A percentile compares a stretch with the other conserved stretches of the same genome.
phyloP scores from a whole-genome alignment of 2,797 vertebrate species.

The Peromyscus eremicus region DNA sequence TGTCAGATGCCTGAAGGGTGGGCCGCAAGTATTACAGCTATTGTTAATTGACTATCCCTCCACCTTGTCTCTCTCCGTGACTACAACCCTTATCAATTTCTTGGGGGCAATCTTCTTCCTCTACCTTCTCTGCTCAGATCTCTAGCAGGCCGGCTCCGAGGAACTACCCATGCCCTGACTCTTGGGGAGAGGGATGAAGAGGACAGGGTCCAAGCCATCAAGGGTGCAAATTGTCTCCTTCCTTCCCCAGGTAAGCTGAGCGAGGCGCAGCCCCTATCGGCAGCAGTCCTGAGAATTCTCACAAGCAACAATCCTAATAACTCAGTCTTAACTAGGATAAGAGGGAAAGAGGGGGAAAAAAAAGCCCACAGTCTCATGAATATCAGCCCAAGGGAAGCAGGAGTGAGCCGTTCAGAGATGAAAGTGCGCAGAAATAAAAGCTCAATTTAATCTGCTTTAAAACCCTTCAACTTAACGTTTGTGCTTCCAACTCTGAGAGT shows the following conservation, averaged over 20 bases:
- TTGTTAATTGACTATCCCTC: not conserved
- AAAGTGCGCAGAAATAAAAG: conserved; percentile 99
- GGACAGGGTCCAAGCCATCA: not conserved
- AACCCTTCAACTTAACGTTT: conserved; percentile 97
- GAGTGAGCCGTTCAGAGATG: conserved; percentile 98
- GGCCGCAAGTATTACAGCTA: too few relatives aligned
- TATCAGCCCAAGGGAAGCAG: conserved; percentile 95
- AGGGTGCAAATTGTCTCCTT: not conserved
- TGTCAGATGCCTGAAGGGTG: not conserved
- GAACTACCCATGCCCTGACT: not conserved
- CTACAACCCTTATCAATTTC: conserved; percentile 36
- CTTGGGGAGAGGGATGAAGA: not conserved
- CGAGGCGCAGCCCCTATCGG: conserved; percentile 63
- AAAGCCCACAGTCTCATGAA: conserved; percentile 92
- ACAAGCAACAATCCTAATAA: conserved; percentile 91
- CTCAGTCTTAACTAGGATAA: conserved; percentile 89
- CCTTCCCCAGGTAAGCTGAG: conserved; percentile 49
- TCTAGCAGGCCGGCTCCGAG: not conserved
- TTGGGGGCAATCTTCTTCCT: not conserved
- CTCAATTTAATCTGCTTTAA: conserved; percentile 99
- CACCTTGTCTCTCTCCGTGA: not conserved
- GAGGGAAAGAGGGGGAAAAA: conserved; percentile 62
- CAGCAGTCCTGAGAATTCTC: conserved; percentile 80
- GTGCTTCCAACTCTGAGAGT: conserved; percentile 95
- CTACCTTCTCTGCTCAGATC: not conserved